These are phyloP conservation scores for Cantharis nigra DNA, from an alignment of 2,888 invertebrate species.

Conservation along the genomic window DNA sequence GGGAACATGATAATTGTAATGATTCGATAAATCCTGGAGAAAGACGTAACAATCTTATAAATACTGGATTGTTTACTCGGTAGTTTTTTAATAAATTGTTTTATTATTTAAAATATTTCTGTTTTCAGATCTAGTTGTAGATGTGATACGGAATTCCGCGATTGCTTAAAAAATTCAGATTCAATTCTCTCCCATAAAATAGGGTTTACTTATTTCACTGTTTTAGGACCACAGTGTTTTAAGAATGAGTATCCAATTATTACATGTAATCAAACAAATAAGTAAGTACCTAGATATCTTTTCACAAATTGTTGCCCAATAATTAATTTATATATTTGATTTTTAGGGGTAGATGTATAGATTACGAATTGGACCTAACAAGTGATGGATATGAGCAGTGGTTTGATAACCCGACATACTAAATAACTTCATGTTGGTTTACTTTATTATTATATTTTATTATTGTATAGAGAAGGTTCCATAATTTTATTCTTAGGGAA, in stretches of 20 bases:
- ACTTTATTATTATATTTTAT: not conserved
- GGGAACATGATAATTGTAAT: conserved; percentile 72
- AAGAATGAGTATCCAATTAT: conserved; percentile 62
- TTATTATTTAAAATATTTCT: conserved; percentile 5
- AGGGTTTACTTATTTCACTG: conserved; percentile 74
- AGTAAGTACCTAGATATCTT: conserved; percentile 40
- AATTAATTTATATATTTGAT: not conserved
- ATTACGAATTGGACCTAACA: conserved; percentile 60
- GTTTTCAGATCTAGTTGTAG: conserved; percentile 68
- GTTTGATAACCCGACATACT: conserved; percentile 65
- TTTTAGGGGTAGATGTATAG: conserved; percentile 56
- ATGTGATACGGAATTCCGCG: conserved; percentile 70
- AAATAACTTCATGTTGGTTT: not conserved
- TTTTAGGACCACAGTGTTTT: conserved; percentile 75
- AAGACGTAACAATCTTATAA: conserved; percentile 64
- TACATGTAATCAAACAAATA: conserved; percentile 55
- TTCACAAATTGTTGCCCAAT: no score
- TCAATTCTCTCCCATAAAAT: conserved; percentile 63
- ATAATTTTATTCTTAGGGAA: no score
- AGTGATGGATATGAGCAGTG: conserved; percentile 63
- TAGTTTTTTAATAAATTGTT: conserved; percentile 39
- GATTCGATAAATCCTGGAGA: conserved; percentile 62
- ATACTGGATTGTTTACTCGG: conserved; percentile 70
- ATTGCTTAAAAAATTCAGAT: conserved; percentile 65
- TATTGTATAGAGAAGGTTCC: no score